Evolutionary conservation across 2,888 invertebrate genomes (phyloP), one percentile per base, ranked within the genome.

Genomic region (Portevinia maculata): DNA sequence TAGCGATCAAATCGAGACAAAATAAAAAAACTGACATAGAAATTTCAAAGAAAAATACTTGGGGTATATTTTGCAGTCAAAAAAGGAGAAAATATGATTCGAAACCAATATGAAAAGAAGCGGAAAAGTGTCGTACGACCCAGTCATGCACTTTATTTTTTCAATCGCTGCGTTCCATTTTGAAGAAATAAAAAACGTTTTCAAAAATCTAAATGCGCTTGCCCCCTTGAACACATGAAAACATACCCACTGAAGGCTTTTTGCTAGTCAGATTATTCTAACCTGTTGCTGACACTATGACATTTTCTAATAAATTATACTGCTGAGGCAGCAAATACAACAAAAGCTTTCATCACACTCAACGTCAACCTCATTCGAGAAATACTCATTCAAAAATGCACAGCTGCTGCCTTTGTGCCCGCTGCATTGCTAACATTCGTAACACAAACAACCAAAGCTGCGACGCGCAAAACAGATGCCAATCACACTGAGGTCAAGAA

Each of bases 251-350:
- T 32, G 37, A 55, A 64, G 57, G 64, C 50, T 74, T 24, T 59
- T 52, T 65, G 50, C 13, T 32, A 39, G 39, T 64, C 48, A 57
- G 30, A 39, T 37, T 37, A n/a, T 44, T 44, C 70, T 57, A 70
- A 78, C 76, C 76, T 70, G 78, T 64, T 64, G 50, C 70, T 52
- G 64, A 57, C 70, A 70, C 59, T 21, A 30, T 59, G 59, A 57
- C 57, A 57, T 57, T 60, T 21, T 48, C 53, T 48, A 60, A 75
- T 69, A 75, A 75, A 75, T 75, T 46, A 32, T 44, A 46, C 24
- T 50, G 24, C 44, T 15, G 15, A 8, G n/a, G 21, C 13, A n/a
- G 39, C 39, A 39, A 7, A 39, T 1, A 9, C 41, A 30, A 15
- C 30, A 44, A 44, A 17, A 15, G 21, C 65, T 69, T 55, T 46